phyloP scores from a whole-genome alignment of 2,888 invertebrate species.

The Trissolcus japonicus region DNA sequence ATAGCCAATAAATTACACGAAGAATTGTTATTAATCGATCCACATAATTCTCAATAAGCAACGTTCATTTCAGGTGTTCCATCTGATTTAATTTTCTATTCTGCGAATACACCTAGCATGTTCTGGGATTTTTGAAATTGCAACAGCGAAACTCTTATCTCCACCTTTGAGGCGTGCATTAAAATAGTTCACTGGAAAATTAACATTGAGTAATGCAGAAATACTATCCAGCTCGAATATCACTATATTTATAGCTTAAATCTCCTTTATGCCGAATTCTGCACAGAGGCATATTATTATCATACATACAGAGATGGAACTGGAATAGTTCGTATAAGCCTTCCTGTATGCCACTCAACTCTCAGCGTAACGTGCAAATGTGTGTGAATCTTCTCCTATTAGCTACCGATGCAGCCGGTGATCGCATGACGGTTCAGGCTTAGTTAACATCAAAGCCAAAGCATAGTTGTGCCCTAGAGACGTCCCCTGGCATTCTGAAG shows the following conservation, averaged over 20 bases:
- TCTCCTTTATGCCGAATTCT: constrained; percentile 26
- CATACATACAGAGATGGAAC: constrained; percentile 31
- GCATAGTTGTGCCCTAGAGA: constrained; percentile 74
- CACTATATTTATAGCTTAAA: constrained; percentile 17
- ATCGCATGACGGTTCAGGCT: constrained; percentile 68
- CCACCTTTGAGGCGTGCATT: not conserved
- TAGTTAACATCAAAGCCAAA: constrained; percentile 75
- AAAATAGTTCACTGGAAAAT: not conserved
- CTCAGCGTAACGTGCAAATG: constrained; percentile 42
- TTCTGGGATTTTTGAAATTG: not conserved
- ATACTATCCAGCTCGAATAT: constrained; percentile 8
- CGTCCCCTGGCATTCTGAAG: constrained; percentile 63
- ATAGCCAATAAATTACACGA: no score
- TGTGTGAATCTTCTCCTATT: constrained; percentile 63
- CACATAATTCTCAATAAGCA: no score
- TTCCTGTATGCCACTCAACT: constrained; percentile 25
- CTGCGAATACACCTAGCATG: no score
- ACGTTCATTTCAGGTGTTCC: no score
- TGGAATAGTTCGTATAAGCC: constrained; percentile 40
- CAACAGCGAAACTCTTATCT: not conserved
- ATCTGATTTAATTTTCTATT: no score
- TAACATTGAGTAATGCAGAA: constrained; percentile 9
- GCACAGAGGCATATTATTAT: constrained; percentile 33
- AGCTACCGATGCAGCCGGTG: constrained; percentile 63
- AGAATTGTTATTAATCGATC: no score